phyloP scores from a whole-genome alignment of 1,140 invertebrate species.

The Bombus confusus region DNA sequence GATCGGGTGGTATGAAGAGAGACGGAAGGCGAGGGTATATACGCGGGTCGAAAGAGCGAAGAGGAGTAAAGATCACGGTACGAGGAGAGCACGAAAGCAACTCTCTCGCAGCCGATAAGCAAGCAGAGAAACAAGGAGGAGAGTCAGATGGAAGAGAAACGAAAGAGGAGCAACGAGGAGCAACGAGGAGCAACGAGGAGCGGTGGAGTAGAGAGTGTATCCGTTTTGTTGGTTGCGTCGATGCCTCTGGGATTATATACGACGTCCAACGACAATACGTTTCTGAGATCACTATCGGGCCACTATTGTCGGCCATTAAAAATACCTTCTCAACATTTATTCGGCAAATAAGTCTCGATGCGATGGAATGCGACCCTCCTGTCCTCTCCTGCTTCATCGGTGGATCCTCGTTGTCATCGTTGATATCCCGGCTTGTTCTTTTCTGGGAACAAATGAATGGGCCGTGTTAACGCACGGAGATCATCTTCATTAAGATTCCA shows the following conservation, averaged over 20 bases:
- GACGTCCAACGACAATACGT: slow-evolving; percentile 74
- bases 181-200: slow-evolving; percentile 14
- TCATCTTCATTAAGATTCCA: slow-evolving; percentile 41
- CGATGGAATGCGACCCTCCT: slow-evolving; percentile 69
- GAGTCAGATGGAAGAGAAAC: slow-evolving; percentile 7
- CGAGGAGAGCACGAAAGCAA: slow-evolving; percentile 50
- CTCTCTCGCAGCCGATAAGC: slow-evolving; percentile 48
- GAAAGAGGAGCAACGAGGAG: slow-evolving; percentile 16
- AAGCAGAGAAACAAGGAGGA: slow-evolving; percentile 23
- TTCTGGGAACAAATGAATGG: slow-evolving; percentile 29
- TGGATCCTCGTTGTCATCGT: slow-evolving; percentile 58
- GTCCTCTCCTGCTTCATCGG: slow-evolving; percentile 57
- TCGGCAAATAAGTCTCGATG: slow-evolving; percentile 71
- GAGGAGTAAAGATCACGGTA: slow-evolving; percentile 59
- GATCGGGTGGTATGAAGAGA: slow-evolving; percentile 28
- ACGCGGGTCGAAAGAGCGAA: slow-evolving; percentile 54
- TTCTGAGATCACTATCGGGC: slow-evolving; percentile 74
- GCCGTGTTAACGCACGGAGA: slow-evolving; percentile 39
- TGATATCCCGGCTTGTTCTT: slow-evolving; percentile 42
- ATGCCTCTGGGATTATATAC: slow-evolving; percentile 76
- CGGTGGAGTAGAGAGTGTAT: slow-evolving; percentile 53
- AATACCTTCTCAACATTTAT: slow-evolving; percentile 75
- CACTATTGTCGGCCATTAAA: slow-evolving; percentile 73
- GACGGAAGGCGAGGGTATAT: slow-evolving; percentile 48
- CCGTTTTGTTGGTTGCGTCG: slow-evolving; percentile 72